phyloP scores from a whole-genome alignment of 2,888 invertebrate species.

The Charanyca ferruginea region DNA sequence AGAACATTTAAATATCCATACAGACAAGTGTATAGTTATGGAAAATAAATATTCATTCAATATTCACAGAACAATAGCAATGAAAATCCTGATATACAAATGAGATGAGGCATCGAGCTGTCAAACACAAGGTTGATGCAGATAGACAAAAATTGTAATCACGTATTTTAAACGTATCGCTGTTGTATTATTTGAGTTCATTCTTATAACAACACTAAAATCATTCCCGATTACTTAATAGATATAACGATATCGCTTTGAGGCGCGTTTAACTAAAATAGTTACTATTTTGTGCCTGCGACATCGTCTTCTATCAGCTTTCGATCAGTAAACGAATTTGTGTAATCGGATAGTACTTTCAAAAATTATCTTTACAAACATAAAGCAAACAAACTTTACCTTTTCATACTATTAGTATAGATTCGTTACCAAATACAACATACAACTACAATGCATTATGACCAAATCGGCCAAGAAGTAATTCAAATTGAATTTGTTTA shows the following conservation, averaged over 20 bases:
- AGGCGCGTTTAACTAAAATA: too few relatives aligned
- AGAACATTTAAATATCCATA: conserved; percentile 62
- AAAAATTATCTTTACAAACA: too few relatives aligned
- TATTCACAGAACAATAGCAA: conserved; percentile 75
- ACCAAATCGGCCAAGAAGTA: conserved; percentile 20
- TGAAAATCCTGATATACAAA: conserved; percentile 78
- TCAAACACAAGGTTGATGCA: conserved; percentile 73
- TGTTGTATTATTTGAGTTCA: background rate
- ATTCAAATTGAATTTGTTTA: conserved; percentile 49
- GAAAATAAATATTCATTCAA: conserved; percentile 69
- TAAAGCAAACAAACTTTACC: too few relatives aligned
- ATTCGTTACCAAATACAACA: background rate
- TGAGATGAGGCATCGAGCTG: conserved; percentile 77
- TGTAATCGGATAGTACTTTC: too few relatives aligned
- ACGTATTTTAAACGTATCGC: background rate
- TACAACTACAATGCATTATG: conserved; percentile 1
- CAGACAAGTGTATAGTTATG: conserved; percentile 54
- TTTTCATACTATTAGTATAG: background rate
- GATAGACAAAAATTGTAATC: conserved; percentile 38
- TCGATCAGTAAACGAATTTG: too few relatives aligned
- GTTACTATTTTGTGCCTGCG: too few relatives aligned
- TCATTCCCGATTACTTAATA: background rate
- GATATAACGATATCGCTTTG: background rate
- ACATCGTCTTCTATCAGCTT: too few relatives aligned
- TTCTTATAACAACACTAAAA: background rate